Evolutionary conservation across 2,113 vertebrate genomes (phyloP).

Genomic region (Rhea pennata): DNA sequence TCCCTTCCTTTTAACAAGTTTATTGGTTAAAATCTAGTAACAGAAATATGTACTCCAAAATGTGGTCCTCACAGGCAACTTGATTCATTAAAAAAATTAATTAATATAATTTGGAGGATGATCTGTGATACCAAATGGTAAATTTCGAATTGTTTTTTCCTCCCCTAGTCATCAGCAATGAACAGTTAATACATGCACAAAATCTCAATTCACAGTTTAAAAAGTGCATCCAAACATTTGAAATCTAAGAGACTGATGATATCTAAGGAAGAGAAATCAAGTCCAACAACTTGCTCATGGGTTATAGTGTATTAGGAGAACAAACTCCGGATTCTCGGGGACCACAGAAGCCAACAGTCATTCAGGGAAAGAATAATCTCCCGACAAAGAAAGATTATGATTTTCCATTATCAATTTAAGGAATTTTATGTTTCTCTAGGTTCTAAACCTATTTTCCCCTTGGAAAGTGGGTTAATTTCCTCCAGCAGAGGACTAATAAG

Average conservation of each 20-base stretch:
- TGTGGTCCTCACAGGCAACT: background rate
- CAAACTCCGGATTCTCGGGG: background rate
- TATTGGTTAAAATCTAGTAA: background rate
- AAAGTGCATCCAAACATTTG: background rate
- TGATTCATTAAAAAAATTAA: background rate
- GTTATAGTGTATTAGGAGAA: background rate
- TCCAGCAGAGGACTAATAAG: background rate
- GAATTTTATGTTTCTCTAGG: background rate
- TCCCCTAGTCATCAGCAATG: background rate
- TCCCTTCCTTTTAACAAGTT: background rate
- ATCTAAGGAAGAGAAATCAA: slow-evolving; percentile 6
- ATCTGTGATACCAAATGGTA: background rate
- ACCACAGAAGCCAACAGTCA: background rate
- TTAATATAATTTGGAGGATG: background rate
- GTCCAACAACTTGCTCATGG: background rate
- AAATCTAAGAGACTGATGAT: background rate
- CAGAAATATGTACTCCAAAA: background rate
- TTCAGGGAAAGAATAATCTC: background rate
- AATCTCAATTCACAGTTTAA: background rate
- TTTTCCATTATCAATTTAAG: background rate
- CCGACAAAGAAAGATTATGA: background rate
- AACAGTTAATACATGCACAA: background rate
- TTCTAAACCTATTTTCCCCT: background rate
- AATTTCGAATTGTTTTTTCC: background rate
- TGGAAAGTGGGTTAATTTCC: background rate